A percentile compares a stretch with the other conserved stretches of the same genome.
phyloP scores from a whole-genome alignment of 2,888 invertebrate genomes.

The Stenolophus ochropezus region DNA sequence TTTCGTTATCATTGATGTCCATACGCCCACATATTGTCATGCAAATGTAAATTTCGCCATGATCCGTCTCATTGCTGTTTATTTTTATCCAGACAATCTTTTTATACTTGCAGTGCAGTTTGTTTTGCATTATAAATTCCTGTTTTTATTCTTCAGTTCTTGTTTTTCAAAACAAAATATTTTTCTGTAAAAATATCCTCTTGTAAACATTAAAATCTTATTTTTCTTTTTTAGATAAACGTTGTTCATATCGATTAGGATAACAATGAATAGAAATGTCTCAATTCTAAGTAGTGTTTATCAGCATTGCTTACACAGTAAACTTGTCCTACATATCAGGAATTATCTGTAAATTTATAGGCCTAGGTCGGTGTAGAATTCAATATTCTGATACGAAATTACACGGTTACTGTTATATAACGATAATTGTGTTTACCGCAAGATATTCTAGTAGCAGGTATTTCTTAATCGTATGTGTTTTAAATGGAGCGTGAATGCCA shows the following conservation, averaged over 20 bases:
- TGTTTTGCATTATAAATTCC: not conserved
- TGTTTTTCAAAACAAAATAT: not conserved
- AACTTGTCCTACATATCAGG: conserved; percentile 20
- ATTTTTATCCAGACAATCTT: not conserved
- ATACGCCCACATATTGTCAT: not conserved
- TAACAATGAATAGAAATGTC: too few relatives aligned
- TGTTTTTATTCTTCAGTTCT: not conserved
- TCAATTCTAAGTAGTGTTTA: too few relatives aligned
- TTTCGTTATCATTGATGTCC: not conserved
- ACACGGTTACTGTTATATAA: conserved; percentile 1
- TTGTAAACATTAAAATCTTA: not conserved
- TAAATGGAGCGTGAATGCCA: not conserved
- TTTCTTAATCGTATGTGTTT: not conserved
- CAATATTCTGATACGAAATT: conserved; percentile 15
- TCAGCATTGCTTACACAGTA: not conserved
- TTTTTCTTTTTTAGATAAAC: not conserved
- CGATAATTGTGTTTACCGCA: not conserved
- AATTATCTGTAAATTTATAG: conserved; percentile 40
- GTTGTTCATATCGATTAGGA: too few relatives aligned
- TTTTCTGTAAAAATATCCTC: not conserved
- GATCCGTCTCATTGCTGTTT: not conserved
- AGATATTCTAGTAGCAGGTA: not conserved
- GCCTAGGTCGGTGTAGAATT: conserved; percentile 32
- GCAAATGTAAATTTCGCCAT: not conserved
- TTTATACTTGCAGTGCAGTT: not conserved